A percentile compares a stretch with the other conserved stretches of the same genome.
Evolutionary conservation across 2,797 vertebrate genomes (phyloP).

Genomic region (Pseudomugil tenellus): DNA sequence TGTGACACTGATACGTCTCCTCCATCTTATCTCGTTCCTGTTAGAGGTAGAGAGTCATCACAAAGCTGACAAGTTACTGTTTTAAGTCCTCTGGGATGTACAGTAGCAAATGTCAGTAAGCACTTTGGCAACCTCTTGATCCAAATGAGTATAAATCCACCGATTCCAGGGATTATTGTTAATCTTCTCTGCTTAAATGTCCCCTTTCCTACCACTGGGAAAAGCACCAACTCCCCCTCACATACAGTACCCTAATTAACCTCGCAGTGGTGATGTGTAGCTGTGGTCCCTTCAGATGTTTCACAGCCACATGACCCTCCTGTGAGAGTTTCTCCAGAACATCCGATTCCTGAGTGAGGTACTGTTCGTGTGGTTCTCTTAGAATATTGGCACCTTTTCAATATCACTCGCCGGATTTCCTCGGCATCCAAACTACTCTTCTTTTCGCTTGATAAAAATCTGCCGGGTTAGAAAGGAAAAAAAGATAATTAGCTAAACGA

Average conservation of each 20-base stretch:
- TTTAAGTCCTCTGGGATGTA: slow-evolving; percentile 46
- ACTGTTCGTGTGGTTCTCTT: slow-evolving; percentile 27
- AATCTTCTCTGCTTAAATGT: slow-evolving; percentile 66
- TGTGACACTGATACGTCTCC: neutral
- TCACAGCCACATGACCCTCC: slow-evolving; percentile 19
- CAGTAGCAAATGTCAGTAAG: slow-evolving; percentile 53
- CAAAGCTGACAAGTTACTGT: slow-evolving; percentile 2
- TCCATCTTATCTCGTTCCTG: neutral
- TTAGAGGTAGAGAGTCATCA: neutral
- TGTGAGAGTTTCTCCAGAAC: slow-evolving; percentile 42
- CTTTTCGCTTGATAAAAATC: slow-evolving; percentile 92
- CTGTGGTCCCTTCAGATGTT: slow-evolving; percentile 51
- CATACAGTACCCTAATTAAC: slow-evolving; percentile 66
- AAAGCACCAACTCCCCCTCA: slow-evolving; percentile 29
- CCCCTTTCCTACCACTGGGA: slow-evolving; percentile 36
- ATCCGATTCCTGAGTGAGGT: slow-evolving; percentile 59
- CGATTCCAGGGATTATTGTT: slow-evolving; percentile 61
- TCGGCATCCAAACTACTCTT: slow-evolving; percentile 74
- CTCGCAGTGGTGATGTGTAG: slow-evolving; percentile 16
- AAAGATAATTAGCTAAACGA: slow-evolving; percentile 18
- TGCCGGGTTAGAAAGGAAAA: slow-evolving; percentile 66
- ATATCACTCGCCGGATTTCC: slow-evolving; percentile 84
- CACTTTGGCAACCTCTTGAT: slow-evolving; percentile 43
- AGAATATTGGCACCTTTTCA: slow-evolving; percentile 24
- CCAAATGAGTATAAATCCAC: slow-evolving; percentile 67